phyloP scores from a whole-genome alignment of 1,140 invertebrate genomes.

The Maconellicoccus hirsutus region DNA sequence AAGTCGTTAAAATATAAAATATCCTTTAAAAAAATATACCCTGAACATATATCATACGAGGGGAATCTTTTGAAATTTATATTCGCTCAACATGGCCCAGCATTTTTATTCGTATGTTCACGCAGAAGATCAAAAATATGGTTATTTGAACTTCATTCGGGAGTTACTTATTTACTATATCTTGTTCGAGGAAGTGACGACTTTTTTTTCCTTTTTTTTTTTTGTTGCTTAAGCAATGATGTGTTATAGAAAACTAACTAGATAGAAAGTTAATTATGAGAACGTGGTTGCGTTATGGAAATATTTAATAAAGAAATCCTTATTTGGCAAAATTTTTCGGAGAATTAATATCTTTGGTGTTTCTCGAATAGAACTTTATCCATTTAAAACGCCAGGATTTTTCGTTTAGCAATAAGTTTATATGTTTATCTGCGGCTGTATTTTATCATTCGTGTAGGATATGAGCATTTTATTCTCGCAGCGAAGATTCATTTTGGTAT shows the following conservation, averaged over 20 bases:
- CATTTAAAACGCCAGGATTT: no score
- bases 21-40: conserved; percentile 14
- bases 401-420: no score
- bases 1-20: conserved; percentile 21
- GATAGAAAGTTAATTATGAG: no score
- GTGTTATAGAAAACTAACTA: no score
- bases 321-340: background rate
- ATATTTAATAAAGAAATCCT: no score
- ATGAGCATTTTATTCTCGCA: background rate
- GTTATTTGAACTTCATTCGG: background rate
- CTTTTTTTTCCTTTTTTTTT: no score
- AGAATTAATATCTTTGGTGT: background rate
- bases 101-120: background rate
- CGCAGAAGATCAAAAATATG: background rate
- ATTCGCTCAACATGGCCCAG: background rate
- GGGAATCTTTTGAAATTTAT: conserved; percentile 15
- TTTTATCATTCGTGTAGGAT: background rate
- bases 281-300: no score
- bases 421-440: background rate
- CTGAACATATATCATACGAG: background rate
- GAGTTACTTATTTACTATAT: background rate
- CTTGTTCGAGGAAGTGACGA: background rate
- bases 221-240: no score
- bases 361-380: background rate
- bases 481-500: conserved; percentile 14